phyloP scores from a whole-genome alignment of 2,888 invertebrate genomes.

The Drosophila emarginata region DNA sequence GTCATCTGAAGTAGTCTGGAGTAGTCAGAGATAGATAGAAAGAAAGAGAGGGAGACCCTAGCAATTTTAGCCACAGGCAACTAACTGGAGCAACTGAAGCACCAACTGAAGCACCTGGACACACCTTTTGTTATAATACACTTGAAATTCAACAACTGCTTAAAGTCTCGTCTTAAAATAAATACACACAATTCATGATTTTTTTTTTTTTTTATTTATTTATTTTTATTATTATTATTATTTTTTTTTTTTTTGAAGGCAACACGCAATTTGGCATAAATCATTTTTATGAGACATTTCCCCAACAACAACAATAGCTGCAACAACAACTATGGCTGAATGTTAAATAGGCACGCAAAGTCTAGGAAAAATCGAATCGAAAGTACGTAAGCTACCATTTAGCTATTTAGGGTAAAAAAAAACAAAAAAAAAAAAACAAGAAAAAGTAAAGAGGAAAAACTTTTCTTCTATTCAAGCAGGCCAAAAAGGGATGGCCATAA shows the following conservation, averaged over 20 bases:
- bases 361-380: conserved; percentile 47
- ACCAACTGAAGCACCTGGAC: background rate
- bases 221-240: background rate
- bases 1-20: background rate
- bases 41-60: too few species aligned
- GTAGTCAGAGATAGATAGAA: background rate
- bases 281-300: conserved; percentile 78
- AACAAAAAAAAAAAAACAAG: background rate
- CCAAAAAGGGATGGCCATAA: conserved; percentile 51
- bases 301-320: conserved; percentile 14
- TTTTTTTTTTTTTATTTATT: background rate
- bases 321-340: conserved; percentile 45
- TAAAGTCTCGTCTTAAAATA: conserved; percentile 5
- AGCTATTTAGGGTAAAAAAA: conserved; percentile 13
- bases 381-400: conserved; percentile 9
- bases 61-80: too few species aligned
- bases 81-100: too few species aligned
- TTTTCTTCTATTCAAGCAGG: conserved; percentile 5
- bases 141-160: conserved; percentile 4
- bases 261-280: conserved; percentile 68
- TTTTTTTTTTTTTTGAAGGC: conserved; percentile 4
- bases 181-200: background rate
- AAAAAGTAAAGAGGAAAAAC: background rate
- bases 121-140: conserved; percentile 6
- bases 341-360: conserved; percentile 66